These are phyloP conservation scores for Apaloderma vittatum DNA, from an alignment of 2,113 vertebrate species.

Conservation along the genomic window DNA sequence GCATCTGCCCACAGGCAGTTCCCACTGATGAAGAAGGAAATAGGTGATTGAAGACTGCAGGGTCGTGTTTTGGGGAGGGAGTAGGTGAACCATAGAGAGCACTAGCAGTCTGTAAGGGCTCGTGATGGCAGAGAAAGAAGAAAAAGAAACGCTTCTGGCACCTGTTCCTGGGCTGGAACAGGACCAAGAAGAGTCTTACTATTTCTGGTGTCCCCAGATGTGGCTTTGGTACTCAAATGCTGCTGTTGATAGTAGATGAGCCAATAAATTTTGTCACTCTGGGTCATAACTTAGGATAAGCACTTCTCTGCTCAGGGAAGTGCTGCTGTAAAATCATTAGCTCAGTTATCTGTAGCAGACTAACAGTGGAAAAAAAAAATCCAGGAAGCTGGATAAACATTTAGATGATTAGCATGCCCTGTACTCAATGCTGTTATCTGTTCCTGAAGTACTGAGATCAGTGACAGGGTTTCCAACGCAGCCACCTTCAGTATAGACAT, in stretches of 20 bases:
- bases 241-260: background rate
- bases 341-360: background rate
- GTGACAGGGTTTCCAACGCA: background rate
- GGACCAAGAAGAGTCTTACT: background rate
- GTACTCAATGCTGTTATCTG: background rate
- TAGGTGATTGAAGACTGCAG: background rate
- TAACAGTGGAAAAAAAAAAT: background rate
- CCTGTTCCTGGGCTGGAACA: background rate
- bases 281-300: constrained; percentile 31
- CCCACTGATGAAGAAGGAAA: background rate
- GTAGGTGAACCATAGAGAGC: background rate
- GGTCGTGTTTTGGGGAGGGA: background rate
- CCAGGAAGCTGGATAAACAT: background rate
- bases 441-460: background rate
- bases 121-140: background rate
- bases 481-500: background rate
- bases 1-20: background rate
- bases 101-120: background rate
- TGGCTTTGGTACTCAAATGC: background rate
- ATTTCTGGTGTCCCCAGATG: background rate
- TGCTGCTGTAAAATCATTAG: constrained; percentile 2
- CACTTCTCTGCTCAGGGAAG: background rate
- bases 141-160: background rate
- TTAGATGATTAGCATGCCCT: background rate
- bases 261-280: background rate